These are phyloP conservation scores for Pseudopleuronectes americanus DNA, from an alignment of 2,797 vertebrate species.

Conservation along the genomic window DNA sequence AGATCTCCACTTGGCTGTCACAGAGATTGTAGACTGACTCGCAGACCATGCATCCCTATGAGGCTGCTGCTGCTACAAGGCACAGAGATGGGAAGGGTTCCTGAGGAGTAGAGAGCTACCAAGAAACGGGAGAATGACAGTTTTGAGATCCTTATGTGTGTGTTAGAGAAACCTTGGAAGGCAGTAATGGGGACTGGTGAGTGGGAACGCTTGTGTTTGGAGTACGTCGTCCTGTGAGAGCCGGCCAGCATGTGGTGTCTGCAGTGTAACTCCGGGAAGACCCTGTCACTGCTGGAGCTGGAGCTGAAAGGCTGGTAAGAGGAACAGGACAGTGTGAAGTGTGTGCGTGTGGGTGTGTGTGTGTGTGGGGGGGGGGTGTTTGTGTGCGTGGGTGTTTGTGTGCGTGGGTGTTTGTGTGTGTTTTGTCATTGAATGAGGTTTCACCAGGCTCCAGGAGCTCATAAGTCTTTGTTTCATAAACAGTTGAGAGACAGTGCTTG, in stretches of 20 bases:
- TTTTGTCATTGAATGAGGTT: conserved; percentile 56
- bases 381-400: conserved; percentile 1
- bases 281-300: conserved; percentile 94
- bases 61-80: conserved; percentile 50
- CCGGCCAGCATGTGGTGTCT: conserved; percentile 93
- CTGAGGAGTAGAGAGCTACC: conserved; percentile 21
- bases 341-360: conserved; percentile 10
- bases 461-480: conserved; percentile 51
- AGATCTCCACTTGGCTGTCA: conserved; percentile 72
- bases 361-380: no score
- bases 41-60: conserved; percentile 45
- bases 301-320: conserved; percentile 94
- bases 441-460: conserved; percentile 26
- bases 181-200: conserved; percentile 45
- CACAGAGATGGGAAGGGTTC: conserved; percentile 68
- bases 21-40: conserved; percentile 64
- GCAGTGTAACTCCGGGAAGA: conserved; percentile 96
- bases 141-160: conserved; percentile 39
- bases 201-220: conserved; percentile 64
- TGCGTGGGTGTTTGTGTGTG: conserved; percentile 20
- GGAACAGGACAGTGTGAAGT: conserved; percentile 25
- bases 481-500: conserved; percentile 12
- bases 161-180: conserved; percentile 38
- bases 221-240: conserved; percentile 57
- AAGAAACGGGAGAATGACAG: conserved; percentile 34